Conservation (phyloP, 2,888 invertebrate genomes). For the Platycheirus rosarum region DNA sequence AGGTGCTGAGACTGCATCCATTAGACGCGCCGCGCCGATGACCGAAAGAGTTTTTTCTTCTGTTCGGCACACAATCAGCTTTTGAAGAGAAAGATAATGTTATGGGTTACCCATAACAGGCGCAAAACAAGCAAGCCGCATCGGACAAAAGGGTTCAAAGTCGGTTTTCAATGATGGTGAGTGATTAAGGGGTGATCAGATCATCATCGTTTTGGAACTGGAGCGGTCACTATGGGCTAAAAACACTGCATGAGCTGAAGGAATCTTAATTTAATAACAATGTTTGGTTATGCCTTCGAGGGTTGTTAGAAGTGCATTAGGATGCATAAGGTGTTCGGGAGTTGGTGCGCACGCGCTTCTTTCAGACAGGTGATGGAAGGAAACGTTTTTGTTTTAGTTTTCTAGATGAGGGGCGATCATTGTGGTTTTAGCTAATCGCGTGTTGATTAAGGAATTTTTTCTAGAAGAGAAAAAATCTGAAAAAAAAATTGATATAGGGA, state of each 20-base stretch:
- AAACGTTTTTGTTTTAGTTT: slow-evolving; percentile 19
- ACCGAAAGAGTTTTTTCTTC: slow-evolving; percentile 28
- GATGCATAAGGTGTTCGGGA: neutral
- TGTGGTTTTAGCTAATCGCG: slow-evolving; percentile 56
- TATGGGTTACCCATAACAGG: too few species aligned
- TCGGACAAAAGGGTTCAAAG: slow-evolving; percentile 68
- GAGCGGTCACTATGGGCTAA: slow-evolving; percentile 60
- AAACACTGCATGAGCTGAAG: slow-evolving; percentile 52
- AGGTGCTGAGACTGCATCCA: slow-evolving; percentile 48
- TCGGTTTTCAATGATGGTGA: slow-evolving; percentile 32
- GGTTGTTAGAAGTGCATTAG: slow-evolving; percentile 60
- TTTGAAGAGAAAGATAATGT: slow-evolving; percentile 50
- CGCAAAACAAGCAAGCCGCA: slow-evolving; percentile 1
- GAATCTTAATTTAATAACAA: slow-evolving; percentile 73
- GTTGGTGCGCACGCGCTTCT: slow-evolving; percentile 7
- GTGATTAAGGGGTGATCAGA: slow-evolving; percentile 61
- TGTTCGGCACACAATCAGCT: slow-evolving; percentile 51
- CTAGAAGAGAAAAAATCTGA: slow-evolving; percentile 20
- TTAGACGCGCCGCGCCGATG: slow-evolving; percentile 19
- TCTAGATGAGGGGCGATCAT: neutral
- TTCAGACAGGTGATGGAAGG: slow-evolving; percentile 52
- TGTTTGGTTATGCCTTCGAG: slow-evolving; percentile 68
- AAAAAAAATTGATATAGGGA: slow-evolving; percentile 4
- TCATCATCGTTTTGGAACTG: slow-evolving; percentile 38
- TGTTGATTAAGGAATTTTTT: slow-evolving; percentile 53